Conservation (phyloP, 2,888 invertebrate genomes). For the Trichogramma dendrolimi region DNA sequence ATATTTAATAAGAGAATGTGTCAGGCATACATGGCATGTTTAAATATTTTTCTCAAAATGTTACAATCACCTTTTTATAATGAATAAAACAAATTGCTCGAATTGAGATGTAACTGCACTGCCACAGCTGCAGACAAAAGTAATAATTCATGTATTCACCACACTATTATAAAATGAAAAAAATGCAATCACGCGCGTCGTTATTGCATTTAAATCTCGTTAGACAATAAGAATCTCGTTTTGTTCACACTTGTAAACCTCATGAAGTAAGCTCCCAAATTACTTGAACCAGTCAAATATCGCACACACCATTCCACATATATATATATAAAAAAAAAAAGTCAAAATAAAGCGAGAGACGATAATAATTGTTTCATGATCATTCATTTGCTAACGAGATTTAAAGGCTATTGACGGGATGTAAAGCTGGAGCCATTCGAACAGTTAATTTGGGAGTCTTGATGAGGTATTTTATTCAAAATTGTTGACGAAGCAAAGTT, state of each 20-base stretch:
- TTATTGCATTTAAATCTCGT: conserved; percentile 51
- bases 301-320: too few relatives aligned
- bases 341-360: not conserved
- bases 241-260: conserved; percentile 42
- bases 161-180: not conserved
- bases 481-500: too few relatives aligned
- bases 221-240: conserved; percentile 40
- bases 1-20: too few relatives aligned
- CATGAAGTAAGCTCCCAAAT: conserved; percentile 52
- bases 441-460: conserved; percentile 50
- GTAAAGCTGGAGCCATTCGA: conserved; percentile 42
- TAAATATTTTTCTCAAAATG: too few relatives aligned
- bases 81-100: too few relatives aligned
- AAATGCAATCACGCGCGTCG: conserved; percentile 17
- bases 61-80: too few relatives aligned
- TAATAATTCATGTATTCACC: not conserved
- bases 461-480: conserved; percentile 42
- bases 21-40: too few relatives aligned
- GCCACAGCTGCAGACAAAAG: not conserved
- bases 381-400: conserved; percentile 47
- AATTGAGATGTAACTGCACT: too few relatives aligned
- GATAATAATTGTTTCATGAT: not conserved
- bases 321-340: not conserved
- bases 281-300: conserved; percentile 15
- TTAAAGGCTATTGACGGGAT: conserved; percentile 42